These are phyloP conservation scores for Lathamus discolor DNA, from an alignment of 2,113 vertebrate species.

Conservation along the genomic window DNA sequence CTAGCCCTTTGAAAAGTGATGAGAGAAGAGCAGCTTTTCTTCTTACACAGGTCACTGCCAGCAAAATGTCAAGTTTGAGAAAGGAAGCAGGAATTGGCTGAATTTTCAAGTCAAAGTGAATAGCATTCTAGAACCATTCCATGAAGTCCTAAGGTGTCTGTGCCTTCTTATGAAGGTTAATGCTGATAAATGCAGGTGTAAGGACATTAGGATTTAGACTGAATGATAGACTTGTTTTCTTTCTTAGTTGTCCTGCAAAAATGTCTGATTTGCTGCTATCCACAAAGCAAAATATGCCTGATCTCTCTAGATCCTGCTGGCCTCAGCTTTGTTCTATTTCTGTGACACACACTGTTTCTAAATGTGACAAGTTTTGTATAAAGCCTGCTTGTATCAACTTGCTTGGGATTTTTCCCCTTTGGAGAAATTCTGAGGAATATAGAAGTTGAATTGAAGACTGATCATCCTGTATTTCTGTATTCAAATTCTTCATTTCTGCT, in stretches of 20 bases:
- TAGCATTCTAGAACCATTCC: not conserved
- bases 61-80: not conserved
- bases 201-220: not conserved
- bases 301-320: fast-evolving
- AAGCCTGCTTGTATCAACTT: not conserved
- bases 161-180: not conserved
- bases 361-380: not conserved
- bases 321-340: not conserved
- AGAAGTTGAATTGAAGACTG: not conserved
- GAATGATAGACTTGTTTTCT: not conserved
- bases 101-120: not conserved
- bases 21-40: not conserved
- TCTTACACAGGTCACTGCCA: not conserved
- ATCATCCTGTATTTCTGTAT: not conserved
- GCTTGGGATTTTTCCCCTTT: not conserved
- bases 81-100: not conserved
- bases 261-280: not conserved
- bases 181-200: not conserved
- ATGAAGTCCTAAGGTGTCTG: not conserved
- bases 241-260: not conserved
- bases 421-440: not conserved
- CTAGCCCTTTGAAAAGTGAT: not conserved
- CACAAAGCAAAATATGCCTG: too few relatives aligned
- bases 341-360: not conserved
- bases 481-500: not conserved